Base-by-base conservation (phyloP, 2,888 invertebrate species). In the Melipona bicolor region DNA sequence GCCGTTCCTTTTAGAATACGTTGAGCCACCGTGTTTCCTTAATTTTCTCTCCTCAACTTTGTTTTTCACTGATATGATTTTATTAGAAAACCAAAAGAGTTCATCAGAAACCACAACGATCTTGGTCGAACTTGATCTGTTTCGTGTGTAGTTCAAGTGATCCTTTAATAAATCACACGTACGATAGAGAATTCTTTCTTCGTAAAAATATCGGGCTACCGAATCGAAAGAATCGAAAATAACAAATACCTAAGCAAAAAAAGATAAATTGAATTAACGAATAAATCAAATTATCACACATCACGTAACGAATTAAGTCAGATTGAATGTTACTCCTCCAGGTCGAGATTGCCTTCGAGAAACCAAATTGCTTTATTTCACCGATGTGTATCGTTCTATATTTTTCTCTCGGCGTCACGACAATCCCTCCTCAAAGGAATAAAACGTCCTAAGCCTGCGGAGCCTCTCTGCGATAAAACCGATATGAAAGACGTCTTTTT, bases 1-100 rank as follows among this genome's bases (percentile, higher is more conserved):
- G 64, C 61, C 49, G 52, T 67, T 49, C 65, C 74, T 77, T 74
- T 74, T 62, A 59, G 52, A 81, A 81, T 72, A 64, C 32, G 65
- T 83, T 79, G 80, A 76, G 61, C 70, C 61, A 61, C 61, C 32
- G 15, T 27, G 32, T 67, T 27, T 61, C 68, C 24, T 21, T 67
- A 24, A 64, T 21, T 68, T 59, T 27, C 17, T 21, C 15, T 13
- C 56, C 56, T 52, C n/a, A 21, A 11, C 64, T 15, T 36, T 52
- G 24, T 27, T 32, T 43, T 27, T n/a, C 21, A 24, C 2, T n/a
- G 21, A 67, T 54, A 52, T 36, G 32, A 32, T 13, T 32, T 64
- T 13, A 13, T 32, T 19, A 5, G 19, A 19, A 27, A 27, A 62
- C 27, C 61, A 1, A 27, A n/a, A n/a, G 5, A n/a, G n/a, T 56